These are phyloP conservation scores for Oceanodroma tethys DNA, from an alignment of 2,113 vertebrate genomes.

Conservation along the genomic window DNA sequence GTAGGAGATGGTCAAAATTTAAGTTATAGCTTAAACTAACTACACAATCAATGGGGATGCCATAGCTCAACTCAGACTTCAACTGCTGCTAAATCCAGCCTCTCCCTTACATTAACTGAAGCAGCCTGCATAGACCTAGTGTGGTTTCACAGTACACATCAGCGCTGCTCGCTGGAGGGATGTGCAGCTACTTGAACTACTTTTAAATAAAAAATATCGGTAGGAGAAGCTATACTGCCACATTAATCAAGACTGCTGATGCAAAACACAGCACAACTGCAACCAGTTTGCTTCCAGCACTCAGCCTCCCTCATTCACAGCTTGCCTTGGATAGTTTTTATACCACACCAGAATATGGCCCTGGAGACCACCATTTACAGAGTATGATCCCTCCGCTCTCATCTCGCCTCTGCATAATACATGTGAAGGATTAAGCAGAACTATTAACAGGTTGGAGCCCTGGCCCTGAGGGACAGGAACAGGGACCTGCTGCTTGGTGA, in stretches of 20 bases:
- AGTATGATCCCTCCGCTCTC: background rate
- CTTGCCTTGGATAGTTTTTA: background rate
- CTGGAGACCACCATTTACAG: background rate
- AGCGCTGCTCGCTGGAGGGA: background rate
- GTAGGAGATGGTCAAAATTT: background rate
- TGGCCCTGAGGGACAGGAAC: background rate
- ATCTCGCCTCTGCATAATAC: background rate
- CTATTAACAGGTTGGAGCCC: background rate
- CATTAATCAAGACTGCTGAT: background rate
- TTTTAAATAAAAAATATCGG: background rate
- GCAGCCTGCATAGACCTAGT: background rate
- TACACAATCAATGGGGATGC: background rate
- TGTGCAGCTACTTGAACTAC: background rate
- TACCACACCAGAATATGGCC: background rate
- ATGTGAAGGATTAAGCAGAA: background rate
- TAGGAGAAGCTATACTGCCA: background rate
- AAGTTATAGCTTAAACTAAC: background rate
- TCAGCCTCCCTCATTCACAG: background rate
- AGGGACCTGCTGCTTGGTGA: background rate
- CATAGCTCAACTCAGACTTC: background rate
- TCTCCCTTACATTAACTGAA: background rate
- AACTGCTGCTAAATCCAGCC: background rate
- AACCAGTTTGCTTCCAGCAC: background rate
- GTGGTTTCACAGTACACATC: background rate
- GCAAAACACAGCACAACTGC: background rate